Percentiles rank a stretch among this genome's conserved stretches.
phyloP scores from a whole-genome alignment of 2,113 vertebrate genomes.

The Sapajus apella region DNA sequence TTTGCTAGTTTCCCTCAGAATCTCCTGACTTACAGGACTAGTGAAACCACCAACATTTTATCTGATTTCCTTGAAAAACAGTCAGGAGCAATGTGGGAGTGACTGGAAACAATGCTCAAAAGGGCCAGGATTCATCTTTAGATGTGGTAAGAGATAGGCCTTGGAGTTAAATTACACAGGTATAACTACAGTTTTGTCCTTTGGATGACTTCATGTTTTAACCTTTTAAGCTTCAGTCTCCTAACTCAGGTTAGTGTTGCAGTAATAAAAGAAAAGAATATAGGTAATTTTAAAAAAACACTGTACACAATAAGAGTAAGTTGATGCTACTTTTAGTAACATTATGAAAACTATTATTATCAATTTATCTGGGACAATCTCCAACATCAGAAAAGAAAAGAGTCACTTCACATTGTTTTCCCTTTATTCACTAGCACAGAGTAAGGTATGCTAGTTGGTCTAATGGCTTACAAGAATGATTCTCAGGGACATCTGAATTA shows the following conservation, averaged over 20 bases:
- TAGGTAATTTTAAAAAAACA: neutral
- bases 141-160: neutral
- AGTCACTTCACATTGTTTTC: neutral
- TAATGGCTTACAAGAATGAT: neutral
- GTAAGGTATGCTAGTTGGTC: neutral
- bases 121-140: neutral
- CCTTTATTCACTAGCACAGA: neutral
- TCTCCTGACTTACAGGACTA: neutral
- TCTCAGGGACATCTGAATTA: neutral
- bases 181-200: neutral
- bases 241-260: neutral
- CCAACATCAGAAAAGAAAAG: neutral
- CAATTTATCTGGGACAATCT: neutral
- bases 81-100: neutral
- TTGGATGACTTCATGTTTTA: neutral
- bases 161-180: neutral
- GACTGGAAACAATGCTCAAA: neutral
- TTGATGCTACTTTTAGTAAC: neutral
- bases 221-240: neutral
- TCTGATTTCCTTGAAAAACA: neutral
- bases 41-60: neutral
- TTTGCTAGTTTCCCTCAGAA: neutral
- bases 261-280: neutral
- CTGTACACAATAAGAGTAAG: neutral
- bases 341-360: neutral